Evolutionary conservation across 2,113 vertebrate species (phyloP).

Genomic region (Saccopteryx bilineata): DNA sequence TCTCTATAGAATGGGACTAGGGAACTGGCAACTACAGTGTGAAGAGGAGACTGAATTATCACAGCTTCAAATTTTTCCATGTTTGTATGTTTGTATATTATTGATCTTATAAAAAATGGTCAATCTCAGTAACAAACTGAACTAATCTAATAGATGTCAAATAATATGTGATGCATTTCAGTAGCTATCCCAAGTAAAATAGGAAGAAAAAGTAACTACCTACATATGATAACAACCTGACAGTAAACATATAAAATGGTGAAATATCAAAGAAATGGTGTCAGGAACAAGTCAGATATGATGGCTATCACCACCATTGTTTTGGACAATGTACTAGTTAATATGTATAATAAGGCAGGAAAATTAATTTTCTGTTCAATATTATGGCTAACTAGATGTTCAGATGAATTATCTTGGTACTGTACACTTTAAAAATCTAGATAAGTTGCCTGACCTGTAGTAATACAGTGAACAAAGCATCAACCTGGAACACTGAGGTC

Average conservation of each 20-base stretch:
- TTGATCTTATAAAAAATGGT: neutral
- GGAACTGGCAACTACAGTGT: neutral
- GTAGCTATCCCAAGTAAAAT: neutral
- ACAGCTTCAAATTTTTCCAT: neutral
- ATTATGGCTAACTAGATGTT: constrained; percentile 1
- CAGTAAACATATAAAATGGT: neutral
- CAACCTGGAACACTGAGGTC: no score
- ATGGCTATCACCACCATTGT: neutral
- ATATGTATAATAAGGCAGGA: neutral
- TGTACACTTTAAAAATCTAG: constrained; percentile 39
- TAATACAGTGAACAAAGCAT: no score
- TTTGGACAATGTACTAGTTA: neutral
- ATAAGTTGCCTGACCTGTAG: neutral
- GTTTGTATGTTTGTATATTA: constrained; percentile 18
- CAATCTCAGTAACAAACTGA: constrained; percentile 22
- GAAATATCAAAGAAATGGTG: constrained; percentile 11
- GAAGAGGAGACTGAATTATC: neutral
- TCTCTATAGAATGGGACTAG: neutral
- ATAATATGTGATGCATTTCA: constrained; percentile 12
- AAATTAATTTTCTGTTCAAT: neutral
- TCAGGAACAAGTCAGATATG: constrained; percentile 40
- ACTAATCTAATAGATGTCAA: neutral
- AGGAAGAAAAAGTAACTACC: constrained; percentile 2
- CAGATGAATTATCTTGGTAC: constrained; percentile 2
- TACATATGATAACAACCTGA: constrained; percentile 38